Evolutionary conservation across 2,113 vertebrate genomes (phyloP).

Genomic region (Propithecus coquereli): DNA sequence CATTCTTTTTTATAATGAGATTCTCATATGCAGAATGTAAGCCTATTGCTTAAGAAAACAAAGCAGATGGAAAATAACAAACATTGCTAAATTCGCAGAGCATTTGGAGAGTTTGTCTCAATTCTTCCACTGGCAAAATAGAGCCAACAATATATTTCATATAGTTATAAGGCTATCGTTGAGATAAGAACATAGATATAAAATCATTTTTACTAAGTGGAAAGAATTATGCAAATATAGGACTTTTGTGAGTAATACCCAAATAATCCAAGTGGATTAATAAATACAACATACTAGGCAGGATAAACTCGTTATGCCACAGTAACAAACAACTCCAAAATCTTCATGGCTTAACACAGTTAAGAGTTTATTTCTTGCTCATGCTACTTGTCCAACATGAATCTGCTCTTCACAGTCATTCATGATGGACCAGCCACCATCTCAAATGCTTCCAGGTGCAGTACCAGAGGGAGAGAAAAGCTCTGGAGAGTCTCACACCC

Average conservation of each 20-base stretch:
- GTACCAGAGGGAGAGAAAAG: background rate
- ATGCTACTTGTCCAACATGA: background rate
- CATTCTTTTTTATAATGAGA: slow-evolving; percentile 15
- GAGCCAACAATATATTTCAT: background rate
- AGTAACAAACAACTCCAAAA: background rate
- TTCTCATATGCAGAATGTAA: background rate
- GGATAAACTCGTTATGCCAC: background rate
- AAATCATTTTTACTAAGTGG: background rate
- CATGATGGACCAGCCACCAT: background rate
- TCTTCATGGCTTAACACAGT: background rate
- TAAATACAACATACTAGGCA: background rate
- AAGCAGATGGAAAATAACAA: slow-evolving; percentile 8
- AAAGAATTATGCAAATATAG: background rate
- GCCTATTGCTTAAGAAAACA: background rate
- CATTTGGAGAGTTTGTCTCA: background rate
- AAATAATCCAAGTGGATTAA: slow-evolving; percentile 32
- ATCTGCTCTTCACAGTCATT: background rate
- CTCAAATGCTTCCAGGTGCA: background rate
- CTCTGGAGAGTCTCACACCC: background rate
- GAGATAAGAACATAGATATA: background rate
- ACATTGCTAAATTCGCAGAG: background rate
- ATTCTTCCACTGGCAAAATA: background rate
- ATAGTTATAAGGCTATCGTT: background rate
- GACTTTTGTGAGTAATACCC: background rate
- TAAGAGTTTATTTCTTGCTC: background rate